phyloP scores from a whole-genome alignment of 1,140 invertebrate genomes.

The Leptopilina clavipes region DNA sequence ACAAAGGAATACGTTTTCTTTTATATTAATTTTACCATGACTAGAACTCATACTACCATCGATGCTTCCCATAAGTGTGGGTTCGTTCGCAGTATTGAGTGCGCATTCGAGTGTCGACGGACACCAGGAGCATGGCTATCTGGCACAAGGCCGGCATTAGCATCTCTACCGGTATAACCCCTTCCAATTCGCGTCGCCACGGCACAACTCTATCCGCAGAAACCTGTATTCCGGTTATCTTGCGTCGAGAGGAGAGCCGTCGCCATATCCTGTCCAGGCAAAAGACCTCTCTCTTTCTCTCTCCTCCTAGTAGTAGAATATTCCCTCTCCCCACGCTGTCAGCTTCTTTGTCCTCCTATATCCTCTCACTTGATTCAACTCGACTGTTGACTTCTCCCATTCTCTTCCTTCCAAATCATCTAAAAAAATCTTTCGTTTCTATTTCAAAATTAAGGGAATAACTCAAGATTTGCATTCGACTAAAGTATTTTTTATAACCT shows the following conservation, averaged over 20 bases:
- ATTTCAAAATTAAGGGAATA: not conserved
- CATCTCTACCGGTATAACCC: constrained; percentile 75
- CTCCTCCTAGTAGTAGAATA: not conserved
- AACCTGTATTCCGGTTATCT: constrained; percentile 72
- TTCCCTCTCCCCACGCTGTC: not conserved
- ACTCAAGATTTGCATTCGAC: not conserved
- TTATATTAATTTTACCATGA: not conserved
- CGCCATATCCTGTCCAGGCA: constrained; percentile 47
- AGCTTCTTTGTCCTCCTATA: not conserved
- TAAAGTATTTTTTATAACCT: not conserved
- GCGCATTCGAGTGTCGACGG: constrained; percentile 40
- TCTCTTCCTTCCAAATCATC: not conserved
- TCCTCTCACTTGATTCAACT: constrained; percentile 10
- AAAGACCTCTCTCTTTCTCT: constrained; percentile 52
- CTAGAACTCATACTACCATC: not conserved
- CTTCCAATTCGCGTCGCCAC: constrained; percentile 63
- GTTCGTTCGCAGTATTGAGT: not conserved
- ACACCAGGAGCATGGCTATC: constrained; percentile 65
- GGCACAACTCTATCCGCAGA: constrained; percentile 69
- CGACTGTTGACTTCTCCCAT: not conserved
- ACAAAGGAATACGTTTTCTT: too few species aligned
- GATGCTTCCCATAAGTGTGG: constrained; percentile 22
- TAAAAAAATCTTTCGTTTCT: not conserved
- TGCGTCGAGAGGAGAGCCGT: constrained; percentile 51
- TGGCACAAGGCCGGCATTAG: constrained; percentile 75